These are phyloP conservation scores for Morone chrysops DNA, from an alignment of 2,113 vertebrate genomes.

Conservation along the genomic window DNA sequence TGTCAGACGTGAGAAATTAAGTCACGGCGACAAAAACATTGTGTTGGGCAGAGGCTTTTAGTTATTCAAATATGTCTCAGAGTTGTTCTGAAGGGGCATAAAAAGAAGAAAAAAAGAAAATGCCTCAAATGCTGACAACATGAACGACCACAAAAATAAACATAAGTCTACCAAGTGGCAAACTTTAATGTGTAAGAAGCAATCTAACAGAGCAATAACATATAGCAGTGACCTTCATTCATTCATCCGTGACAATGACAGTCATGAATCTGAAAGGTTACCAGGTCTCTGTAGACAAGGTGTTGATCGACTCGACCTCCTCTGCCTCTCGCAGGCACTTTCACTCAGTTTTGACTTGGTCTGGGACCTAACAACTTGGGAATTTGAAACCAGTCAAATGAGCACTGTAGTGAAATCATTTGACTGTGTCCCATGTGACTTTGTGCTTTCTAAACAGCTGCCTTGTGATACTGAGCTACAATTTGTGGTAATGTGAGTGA, in stretches of 20 bases:
- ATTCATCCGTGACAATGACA: neutral
- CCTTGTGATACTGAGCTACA: neutral
- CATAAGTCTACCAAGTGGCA: neutral
- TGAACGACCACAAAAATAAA: neutral
- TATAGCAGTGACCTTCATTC: neutral
- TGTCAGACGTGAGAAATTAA: slow-evolving; percentile 52
- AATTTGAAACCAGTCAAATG: neutral
- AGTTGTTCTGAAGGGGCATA: neutral
- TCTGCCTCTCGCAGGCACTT: neutral
- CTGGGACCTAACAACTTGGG: neutral
- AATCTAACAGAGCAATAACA: neutral
- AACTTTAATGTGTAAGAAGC: neutral
- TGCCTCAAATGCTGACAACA: neutral
- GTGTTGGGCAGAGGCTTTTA: slow-evolving; percentile 42
- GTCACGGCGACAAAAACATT: slow-evolving; percentile 15
- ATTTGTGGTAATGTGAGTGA: neutral
- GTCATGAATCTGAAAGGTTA: slow-evolving; percentile 22
- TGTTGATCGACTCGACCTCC: neutral
- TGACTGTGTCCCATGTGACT: neutral
- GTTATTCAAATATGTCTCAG: slow-evolving; percentile 28
- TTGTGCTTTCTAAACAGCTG: neutral
- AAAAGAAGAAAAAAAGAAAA: slow-evolving; percentile 3
- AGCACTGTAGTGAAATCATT: neutral
- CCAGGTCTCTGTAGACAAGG: neutral
- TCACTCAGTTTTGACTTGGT: neutral